Percentiles rank a stretch among this genome's conserved stretches.
Evolutionary conservation across 2,797 vertebrate genomes (phyloP).

Genomic region (Orestias chungarensis): DNA sequence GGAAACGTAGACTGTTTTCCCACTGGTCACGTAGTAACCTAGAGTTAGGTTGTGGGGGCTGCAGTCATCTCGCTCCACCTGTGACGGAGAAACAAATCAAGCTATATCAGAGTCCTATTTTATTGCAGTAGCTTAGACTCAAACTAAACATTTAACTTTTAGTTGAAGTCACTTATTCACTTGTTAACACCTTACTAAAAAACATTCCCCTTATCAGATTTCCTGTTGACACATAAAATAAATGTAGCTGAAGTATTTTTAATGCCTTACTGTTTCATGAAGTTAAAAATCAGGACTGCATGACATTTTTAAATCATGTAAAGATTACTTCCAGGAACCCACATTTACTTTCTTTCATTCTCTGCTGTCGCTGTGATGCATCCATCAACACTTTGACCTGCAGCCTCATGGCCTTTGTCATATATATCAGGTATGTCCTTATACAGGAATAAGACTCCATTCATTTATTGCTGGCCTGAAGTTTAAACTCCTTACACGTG

Average conservation of each 20-base stretch:
- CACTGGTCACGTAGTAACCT: conserved; percentile 87
- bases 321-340: background rate
- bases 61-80: conserved; percentile 80
- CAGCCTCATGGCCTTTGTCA: background rate
- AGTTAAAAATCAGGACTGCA: background rate
- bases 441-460: background rate
- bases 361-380: background rate
- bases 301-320: background rate
- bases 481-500: background rate
- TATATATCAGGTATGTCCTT: background rate
- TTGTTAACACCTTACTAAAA: background rate
- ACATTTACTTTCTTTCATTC: background rate
- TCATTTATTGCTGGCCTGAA: background rate
- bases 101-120: background rate
- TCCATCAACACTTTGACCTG: background rate
- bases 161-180: background rate
- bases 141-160: background rate
- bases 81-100: background rate
- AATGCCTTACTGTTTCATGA: background rate
- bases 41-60: conserved; percentile 87
- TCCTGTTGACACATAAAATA: background rate
- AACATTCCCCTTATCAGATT: background rate
- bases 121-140: background rate
- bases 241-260: background rate
- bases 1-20: conserved; percentile 85